Percentiles rank a stretch among this genome's conserved stretches.
These are phyloP conservation scores for Lucilia sericata DNA, from an alignment of 1,140 invertebrate genomes.

Conservation along the genomic window DNA sequence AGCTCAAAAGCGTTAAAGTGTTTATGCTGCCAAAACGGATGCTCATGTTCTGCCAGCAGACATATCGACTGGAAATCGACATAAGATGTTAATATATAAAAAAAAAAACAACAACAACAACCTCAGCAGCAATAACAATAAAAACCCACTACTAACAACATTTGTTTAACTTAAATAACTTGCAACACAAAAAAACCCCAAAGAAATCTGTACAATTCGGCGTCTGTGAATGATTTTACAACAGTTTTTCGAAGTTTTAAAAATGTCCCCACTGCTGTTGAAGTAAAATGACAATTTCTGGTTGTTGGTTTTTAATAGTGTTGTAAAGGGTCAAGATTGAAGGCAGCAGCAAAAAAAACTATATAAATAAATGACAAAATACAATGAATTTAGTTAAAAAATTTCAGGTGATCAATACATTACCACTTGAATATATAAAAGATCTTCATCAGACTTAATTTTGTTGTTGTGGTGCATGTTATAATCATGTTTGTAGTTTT, in stretches of 20 bases:
- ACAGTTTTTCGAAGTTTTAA: conserved; percentile 47
- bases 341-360: not conserved
- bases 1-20: conserved; percentile 29
- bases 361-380: not conserved
- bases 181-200: conserved; percentile 10
- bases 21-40: conserved; percentile 42
- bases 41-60: conserved; percentile 46
- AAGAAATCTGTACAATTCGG: conserved; percentile 47
- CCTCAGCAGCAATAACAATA: not conserved
- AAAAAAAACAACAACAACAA: not conserved
- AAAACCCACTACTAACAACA: conserved; percentile 6
- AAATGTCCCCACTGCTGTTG: not conserved
- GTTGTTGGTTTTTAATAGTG: not conserved
- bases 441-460: conserved; percentile 1
- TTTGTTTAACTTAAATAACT: conserved; percentile 5
- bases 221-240: conserved; percentile 48
- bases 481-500: not conserved
- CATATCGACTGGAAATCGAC: conserved; percentile 40
- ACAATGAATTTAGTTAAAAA: conserved; percentile 5
- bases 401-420: conserved; percentile 26
- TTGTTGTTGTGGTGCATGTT: not conserved
- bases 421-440: not conserved
- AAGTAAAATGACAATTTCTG: not conserved
- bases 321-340: not conserved
- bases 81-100: conserved; percentile 33